A percentile compares a stretch with the other conserved stretches of the same genome.
Conservation (phyloP, 1,140 invertebrate species). For the Drosophila nigromelanica region DNA sequence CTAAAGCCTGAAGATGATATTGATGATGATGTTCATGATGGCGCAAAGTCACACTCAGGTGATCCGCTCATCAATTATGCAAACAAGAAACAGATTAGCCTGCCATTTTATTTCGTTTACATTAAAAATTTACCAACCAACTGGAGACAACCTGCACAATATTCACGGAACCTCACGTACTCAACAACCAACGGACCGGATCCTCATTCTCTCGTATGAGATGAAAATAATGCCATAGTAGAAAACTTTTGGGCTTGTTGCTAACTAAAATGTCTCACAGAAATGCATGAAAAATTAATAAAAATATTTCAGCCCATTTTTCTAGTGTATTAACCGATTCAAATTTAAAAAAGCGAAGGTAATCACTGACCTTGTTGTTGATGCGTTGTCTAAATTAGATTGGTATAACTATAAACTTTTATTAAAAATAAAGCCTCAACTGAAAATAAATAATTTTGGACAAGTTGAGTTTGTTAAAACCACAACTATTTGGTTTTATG, state of each 20-base stretch:
- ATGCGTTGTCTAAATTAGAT: too few relatives aligned
- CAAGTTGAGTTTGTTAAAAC: not conserved
- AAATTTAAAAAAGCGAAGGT: too few relatives aligned
- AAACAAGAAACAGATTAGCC: conserved; percentile 58
- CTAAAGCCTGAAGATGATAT: conserved; percentile 1
- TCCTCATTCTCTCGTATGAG: not conserved
- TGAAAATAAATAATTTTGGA: not conserved
- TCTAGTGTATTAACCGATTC: too few relatives aligned
- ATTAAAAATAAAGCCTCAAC: not conserved
- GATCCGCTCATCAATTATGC: conserved; percentile 61
- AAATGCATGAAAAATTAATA: not conserved
- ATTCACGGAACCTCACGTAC: conserved; percentile 2
- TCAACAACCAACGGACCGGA: not conserved
- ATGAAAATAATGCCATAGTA: not conserved
- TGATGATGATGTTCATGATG: not conserved
- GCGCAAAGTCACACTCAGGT: not conserved
- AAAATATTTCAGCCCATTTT: too few relatives aligned
- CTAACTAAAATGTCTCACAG: not conserved
- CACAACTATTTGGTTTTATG: not conserved
- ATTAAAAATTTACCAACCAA: conserved; percentile 55
- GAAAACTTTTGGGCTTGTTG: not conserved
- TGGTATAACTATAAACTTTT: too few relatives aligned
- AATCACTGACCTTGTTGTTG: too few relatives aligned
- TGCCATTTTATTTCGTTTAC: conserved; percentile 48
- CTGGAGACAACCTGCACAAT: conserved; percentile 7